Percentiles rank a stretch among this genome's conserved stretches.
These are phyloP conservation scores for Blennius ocellaris DNA, from an alignment of 2,113 vertebrate species.

Conservation along the genomic window DNA sequence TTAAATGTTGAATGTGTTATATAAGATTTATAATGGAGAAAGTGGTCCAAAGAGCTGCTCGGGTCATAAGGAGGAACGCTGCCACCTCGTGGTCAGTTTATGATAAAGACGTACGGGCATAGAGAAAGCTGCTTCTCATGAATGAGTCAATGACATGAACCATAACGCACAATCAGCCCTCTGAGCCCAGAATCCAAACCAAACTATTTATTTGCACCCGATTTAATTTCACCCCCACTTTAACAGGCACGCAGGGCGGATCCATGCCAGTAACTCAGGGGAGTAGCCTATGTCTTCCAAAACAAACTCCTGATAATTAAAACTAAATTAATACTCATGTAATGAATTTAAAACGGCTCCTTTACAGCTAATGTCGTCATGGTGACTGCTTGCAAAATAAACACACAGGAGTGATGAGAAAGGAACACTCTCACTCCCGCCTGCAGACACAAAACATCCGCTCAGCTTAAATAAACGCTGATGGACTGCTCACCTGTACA, in stretches of 20 bases:
- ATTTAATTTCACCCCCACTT: slow-evolving; percentile 69
- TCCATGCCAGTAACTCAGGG: slow-evolving; percentile 55
- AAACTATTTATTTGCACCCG: slow-evolving; percentile 43
- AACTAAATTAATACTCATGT: slow-evolving; percentile 69
- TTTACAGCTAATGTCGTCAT: slow-evolving; percentile 73
- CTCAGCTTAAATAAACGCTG: no score
- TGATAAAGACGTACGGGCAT: no score
- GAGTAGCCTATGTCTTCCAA: slow-evolving; percentile 63
- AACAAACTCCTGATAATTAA: slow-evolving; percentile 70
- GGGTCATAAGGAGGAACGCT: slow-evolving; percentile 59
- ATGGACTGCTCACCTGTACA: no score
- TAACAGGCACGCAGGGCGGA: slow-evolving; percentile 55
- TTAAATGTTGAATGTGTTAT: no score
- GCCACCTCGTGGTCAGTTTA: slow-evolving; percentile 63
- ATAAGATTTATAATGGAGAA: no score
- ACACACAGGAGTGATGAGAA: slow-evolving; percentile 53
- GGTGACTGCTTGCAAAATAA: slow-evolving; percentile 63
- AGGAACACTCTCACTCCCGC: no score
- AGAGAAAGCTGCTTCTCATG: neutral
- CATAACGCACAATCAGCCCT: neutral
- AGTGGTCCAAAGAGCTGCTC: no score
- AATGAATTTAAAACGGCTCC: slow-evolving; percentile 68
- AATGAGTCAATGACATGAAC: slow-evolving; percentile 10
- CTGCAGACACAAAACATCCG: no score
- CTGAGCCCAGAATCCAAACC: no score